Percentiles rank a stretch among this genome's conserved stretches.
Conservation (phyloP, 2,113 vertebrate species). For the Arvicanthis niloticus region DNA sequence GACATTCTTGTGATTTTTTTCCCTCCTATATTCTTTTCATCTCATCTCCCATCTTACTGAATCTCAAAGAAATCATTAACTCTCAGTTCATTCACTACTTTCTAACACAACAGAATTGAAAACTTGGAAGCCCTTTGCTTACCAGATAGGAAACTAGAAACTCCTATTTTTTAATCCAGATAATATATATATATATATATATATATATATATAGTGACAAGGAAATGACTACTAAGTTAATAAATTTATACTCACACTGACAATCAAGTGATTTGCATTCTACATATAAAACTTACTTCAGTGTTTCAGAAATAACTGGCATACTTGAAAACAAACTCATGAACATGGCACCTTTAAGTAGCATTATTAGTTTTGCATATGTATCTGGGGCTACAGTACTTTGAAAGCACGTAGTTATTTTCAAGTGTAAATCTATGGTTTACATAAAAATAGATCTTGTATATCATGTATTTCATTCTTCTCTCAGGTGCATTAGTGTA, state of each 20-base stretch:
- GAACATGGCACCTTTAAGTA: not conserved
- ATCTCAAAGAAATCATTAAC: not conserved
- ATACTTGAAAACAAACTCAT: slow-evolving; percentile 29
- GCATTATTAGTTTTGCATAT: slow-evolving; percentile 8
- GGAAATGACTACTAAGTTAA: slow-evolving; percentile 21
- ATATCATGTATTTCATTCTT: slow-evolving; percentile 29
- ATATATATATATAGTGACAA: not conserved
- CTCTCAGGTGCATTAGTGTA: slow-evolving; percentile 10
- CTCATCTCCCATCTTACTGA: not conserved
- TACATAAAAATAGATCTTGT: not conserved
- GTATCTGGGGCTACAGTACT: not conserved
- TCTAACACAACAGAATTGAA: not conserved
- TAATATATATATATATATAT: too few species aligned
- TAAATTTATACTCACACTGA: slow-evolving; percentile 11
- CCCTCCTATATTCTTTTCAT: not conserved
- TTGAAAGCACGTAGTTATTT: slow-evolving; percentile 11
- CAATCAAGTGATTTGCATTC: slow-evolving; percentile 35
- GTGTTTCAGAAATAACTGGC: slow-evolving; percentile 33
- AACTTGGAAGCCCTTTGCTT: not conserved
- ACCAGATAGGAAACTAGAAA: not conserved
- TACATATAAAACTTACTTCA: slow-evolving; percentile 40
- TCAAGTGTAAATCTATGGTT: not conserved
- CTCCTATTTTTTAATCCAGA: slow-evolving; percentile 7
- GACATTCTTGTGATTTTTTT: not conserved
- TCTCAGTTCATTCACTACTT: slow-evolving; percentile 17